These are phyloP conservation scores for Formicarius rufipectus DNA, from an alignment of 2,113 vertebrate genomes.

Conservation along the genomic window DNA sequence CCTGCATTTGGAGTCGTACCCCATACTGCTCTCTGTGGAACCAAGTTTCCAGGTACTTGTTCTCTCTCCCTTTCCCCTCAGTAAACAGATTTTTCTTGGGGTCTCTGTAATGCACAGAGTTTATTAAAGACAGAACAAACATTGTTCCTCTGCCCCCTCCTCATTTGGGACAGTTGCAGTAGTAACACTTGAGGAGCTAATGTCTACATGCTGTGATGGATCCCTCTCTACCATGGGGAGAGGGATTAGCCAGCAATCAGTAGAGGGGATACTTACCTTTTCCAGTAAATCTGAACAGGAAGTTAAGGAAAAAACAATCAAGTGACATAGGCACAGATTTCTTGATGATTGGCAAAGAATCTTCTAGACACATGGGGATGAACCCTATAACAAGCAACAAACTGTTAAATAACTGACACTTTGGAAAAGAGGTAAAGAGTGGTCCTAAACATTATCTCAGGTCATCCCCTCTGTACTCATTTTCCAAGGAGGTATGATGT, in stretches of 20 bases:
- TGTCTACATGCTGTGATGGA: neutral
- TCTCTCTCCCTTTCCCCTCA: neutral
- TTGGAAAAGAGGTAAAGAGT: neutral
- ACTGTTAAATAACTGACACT: neutral
- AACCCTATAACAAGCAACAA: neutral
- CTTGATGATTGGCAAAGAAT: neutral
- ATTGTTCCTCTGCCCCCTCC: neutral
- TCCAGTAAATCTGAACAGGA: slow-evolving; percentile 73
- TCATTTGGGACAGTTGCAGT: neutral
- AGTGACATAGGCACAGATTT: neutral
- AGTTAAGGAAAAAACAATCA: slow-evolving; percentile 34
- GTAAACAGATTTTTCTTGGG: neutral
- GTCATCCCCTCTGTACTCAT: neutral
- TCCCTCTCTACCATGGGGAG: too few species aligned
- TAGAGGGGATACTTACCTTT: slow-evolving; percentile 58
- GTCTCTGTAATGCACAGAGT: neutral
- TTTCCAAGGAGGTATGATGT: neutral
- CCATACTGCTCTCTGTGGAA: neutral
- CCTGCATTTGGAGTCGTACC: neutral
- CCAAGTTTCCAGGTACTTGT: neutral
- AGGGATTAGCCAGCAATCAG: neutral
- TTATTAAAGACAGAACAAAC: neutral
- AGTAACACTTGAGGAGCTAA: neutral
- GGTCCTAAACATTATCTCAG: neutral
- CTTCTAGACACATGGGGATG: neutral